Evolutionary conservation across 2,113 vertebrate species (phyloP).

Genomic region (Mastomys natalensis): DNA sequence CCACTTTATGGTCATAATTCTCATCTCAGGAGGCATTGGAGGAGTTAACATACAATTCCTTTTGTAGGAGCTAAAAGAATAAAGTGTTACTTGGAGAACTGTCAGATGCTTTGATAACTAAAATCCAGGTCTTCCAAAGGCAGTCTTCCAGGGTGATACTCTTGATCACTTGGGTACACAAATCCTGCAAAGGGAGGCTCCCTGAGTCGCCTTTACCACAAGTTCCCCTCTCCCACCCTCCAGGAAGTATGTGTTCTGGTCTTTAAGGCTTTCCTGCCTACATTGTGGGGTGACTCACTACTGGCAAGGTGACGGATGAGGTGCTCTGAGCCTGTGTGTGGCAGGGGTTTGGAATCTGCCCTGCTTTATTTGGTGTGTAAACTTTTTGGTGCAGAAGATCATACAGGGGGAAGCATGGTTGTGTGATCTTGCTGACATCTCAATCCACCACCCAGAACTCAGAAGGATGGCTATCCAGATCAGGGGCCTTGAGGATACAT

Average conservation of each 20-base stretch:
- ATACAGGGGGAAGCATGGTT: not conserved
- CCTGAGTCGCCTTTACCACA: not conserved
- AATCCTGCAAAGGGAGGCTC: not conserved
- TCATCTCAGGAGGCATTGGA: conserved; percentile 60
- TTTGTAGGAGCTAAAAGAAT: conserved; percentile 28
- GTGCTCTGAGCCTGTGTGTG: not conserved
- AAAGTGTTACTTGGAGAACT: not conserved
- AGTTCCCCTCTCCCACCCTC: not conserved
- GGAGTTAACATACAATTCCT: conserved; percentile 66
- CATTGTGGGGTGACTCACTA: not conserved
- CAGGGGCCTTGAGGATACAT: not conserved
- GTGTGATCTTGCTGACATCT: not conserved
- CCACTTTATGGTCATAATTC: conserved; percentile 73
- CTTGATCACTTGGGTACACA: not conserved
- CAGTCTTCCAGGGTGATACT: not conserved
- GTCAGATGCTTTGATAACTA: not conserved
- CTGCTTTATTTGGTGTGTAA: not conserved
- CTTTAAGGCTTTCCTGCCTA: not conserved
- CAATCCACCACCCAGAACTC: not conserved
- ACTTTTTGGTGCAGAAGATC: not conserved
- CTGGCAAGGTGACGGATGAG: not conserved
- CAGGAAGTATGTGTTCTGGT: not conserved
- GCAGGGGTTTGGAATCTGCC: not conserved
- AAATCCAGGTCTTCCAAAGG: not conserved
- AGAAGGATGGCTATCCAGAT: not conserved